phyloP scores from a whole-genome alignment of 2,888 invertebrate genomes.

The Heliconius aoede region DNA sequence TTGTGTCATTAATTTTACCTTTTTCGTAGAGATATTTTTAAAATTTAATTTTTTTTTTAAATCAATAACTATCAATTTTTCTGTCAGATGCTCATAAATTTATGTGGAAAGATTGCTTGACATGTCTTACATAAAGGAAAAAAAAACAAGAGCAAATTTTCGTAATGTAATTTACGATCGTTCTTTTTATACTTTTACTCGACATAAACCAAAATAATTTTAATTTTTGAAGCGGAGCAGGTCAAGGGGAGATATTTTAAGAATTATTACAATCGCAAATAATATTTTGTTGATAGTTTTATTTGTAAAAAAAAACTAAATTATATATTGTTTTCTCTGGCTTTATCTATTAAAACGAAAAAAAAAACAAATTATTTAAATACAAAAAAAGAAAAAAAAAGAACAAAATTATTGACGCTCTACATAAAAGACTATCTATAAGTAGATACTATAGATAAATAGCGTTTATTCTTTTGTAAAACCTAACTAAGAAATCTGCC shows the following conservation, averaged over 20 bases:
- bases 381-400: background rate
- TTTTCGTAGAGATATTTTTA: too few species aligned
- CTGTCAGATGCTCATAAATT: background rate
- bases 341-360: background rate
- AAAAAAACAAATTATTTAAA: background rate
- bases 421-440: too few species aligned
- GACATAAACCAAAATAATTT: conserved; percentile 4
- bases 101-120: background rate
- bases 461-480: background rate
- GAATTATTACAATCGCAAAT: background rate
- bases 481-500: background rate
- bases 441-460: too few species aligned
- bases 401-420: background rate
- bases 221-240: background rate
- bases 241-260: background rate
- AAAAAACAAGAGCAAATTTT: background rate
- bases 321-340: background rate
- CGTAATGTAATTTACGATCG: background rate
- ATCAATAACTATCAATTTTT: too few species aligned
- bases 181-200: background rate
- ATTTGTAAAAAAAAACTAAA: background rate
- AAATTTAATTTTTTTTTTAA: too few species aligned
- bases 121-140: background rate
- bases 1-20: too few species aligned
- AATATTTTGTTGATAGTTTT: background rate